Percentiles rank a stretch among this genome's conserved stretches.
Conservation (phyloP, 2,888 invertebrate genomes). For the Dolichopus griseipennis region DNA sequence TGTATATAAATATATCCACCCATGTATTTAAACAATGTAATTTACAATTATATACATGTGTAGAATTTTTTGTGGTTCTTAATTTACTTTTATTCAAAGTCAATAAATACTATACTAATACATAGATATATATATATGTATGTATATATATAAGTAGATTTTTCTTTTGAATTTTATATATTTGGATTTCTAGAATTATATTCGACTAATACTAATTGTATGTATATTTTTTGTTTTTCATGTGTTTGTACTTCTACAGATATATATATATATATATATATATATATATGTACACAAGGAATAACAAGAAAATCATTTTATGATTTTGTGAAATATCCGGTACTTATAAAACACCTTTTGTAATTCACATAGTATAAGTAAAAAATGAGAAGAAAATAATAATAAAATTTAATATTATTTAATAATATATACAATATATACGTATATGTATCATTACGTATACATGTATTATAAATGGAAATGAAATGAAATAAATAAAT, state of each 20-base stretch:
- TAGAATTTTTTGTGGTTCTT: background rate
- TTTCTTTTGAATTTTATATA: too few species aligned
- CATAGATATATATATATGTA: background rate
- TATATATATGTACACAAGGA: background rate
- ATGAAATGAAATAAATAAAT: too few species aligned
- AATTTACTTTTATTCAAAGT: background rate
- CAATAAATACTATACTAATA: background rate
- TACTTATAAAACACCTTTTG: background rate
- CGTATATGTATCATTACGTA: too few species aligned
- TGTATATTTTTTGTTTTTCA: too few species aligned
- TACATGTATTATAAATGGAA: too few species aligned
- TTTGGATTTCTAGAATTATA: too few species aligned
- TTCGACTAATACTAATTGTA: too few species aligned
- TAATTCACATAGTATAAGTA: background rate
- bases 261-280: too few species aligned
- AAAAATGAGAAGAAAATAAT: too few species aligned
- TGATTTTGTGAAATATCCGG: background rate
- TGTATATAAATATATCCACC: background rate
- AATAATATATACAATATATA: too few species aligned
- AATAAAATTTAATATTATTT: too few species aligned
- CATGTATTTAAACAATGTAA: background rate
- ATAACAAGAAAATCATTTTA: background rate
- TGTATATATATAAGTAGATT: background rate
- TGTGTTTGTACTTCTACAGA: too few species aligned
- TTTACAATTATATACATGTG: background rate